Percentiles rank a stretch among this genome's conserved stretches.
Evolutionary conservation across 2,797 vertebrate species (phyloP).

Genomic region (Fringilla coelebs): DNA sequence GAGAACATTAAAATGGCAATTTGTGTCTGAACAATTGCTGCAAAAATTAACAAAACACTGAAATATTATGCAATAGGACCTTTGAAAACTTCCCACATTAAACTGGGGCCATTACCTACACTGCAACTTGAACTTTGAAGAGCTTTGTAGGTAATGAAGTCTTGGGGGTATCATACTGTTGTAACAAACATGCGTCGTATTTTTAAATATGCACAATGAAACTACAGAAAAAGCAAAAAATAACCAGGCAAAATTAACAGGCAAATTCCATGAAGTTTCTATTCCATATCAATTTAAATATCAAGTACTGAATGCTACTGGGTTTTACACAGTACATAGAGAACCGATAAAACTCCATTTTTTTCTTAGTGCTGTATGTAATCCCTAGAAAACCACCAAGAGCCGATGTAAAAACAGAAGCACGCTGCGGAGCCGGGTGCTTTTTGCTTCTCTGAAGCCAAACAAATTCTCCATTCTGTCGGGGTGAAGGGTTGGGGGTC

Average conservation of each 20-base stretch:
- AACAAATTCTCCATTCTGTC: slow-evolving; percentile 25
- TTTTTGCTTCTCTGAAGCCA: not conserved
- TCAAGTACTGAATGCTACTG: not conserved
- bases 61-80: not conserved
- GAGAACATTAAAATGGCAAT: not conserved
- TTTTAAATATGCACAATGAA: not conserved
- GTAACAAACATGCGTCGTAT: not conserved
- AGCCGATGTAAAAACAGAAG: not conserved
- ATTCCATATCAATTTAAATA: not conserved
- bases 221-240: not conserved
- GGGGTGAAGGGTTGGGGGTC: not conserved
- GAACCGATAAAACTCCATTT: not conserved
- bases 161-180: not conserved
- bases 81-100: not conserved
- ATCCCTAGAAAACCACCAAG: not conserved
- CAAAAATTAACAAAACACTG: not conserved
- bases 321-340: not conserved
- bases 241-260: not conserved
- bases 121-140: not conserved
- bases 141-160: not conserved
- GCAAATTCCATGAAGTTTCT: not conserved
- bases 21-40: not conserved
- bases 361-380: not conserved
- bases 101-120: not conserved
- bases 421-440: not conserved